phyloP scores from a whole-genome alignment of 1,140 invertebrate genomes.

The Leptinotarsa texana region DNA sequence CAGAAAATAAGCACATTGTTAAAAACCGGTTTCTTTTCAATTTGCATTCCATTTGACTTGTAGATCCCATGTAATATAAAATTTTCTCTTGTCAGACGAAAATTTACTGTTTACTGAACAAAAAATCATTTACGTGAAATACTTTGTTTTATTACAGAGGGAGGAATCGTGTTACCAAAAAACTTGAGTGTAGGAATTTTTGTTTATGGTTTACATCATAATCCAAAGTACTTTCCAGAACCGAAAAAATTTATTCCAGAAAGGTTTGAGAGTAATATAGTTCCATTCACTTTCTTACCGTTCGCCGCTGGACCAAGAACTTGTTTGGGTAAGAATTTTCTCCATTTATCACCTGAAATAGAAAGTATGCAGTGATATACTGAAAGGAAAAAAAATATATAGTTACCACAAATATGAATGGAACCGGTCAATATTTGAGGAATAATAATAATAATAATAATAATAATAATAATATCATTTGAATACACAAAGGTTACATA shows the following conservation, averaged over 20 bases:
- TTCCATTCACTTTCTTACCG: conserved; percentile 75
- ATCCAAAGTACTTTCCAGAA: conserved; percentile 11
- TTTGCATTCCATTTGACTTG: no score
- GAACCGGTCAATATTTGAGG: neutral
- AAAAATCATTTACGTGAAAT: no score
- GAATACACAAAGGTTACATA: no score
- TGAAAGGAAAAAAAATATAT: no score
- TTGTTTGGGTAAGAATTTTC: conserved; percentile 67
- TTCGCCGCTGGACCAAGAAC: conserved; percentile 83
- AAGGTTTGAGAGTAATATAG: conserved; percentile 3
- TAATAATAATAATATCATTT: no score
- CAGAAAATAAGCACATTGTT: no score
- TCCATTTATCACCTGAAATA: conserved; percentile 33
- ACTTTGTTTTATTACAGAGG: conserved; percentile 13
- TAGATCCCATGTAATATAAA: no score
- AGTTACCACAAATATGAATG: no score
- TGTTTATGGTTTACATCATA: conserved; percentile 15
- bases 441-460: neutral
- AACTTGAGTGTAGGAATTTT: conserved; percentile 13
- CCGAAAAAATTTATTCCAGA: conserved; percentile 22
- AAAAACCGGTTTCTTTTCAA: no score
- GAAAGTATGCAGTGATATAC: no score
- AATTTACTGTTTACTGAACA: no score
- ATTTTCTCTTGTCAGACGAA: no score
- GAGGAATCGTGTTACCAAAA: conserved; percentile 16